Conservation (phyloP, 2,113 vertebrate species). For the Motacilla alba region DNA sequence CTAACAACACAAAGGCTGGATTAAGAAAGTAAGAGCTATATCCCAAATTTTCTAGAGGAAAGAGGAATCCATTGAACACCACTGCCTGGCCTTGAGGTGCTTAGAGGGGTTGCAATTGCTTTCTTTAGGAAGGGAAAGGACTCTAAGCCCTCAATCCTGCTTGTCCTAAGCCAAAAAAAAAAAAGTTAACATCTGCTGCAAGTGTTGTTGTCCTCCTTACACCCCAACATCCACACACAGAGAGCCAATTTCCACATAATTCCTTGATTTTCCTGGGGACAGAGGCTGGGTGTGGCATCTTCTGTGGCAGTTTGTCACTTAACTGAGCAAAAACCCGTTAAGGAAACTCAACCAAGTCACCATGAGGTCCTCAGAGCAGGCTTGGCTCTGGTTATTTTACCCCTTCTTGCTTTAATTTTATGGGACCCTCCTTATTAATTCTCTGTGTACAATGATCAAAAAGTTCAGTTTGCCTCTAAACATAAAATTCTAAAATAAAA, state of each 20-base stretch:
- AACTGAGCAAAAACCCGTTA: neutral
- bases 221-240: accelerated
- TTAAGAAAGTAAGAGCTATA: neutral
- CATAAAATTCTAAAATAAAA: neutral
- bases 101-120: accelerated
- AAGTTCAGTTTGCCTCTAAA: neutral
- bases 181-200: neutral
- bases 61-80: neutral
- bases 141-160: neutral
- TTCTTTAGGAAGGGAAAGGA: neutral
- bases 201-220: accelerated
- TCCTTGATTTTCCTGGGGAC: neutral
- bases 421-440: accelerated
- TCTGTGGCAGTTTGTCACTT: neutral
- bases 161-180: neutral
- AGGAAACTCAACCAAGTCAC: neutral
- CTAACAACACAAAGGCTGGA: accelerated
- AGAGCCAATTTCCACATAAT: neutral
- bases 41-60: accelerated
- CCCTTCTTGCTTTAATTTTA: neutral
- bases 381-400: too few relatives aligned
- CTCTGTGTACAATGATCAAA: neutral
- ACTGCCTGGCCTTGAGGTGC: neutral
- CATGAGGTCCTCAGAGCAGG: accelerated
- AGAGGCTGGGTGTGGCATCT: accelerated